Evolutionary conservation across 1,140 invertebrate species (phyloP).

Genomic region (Oryzaephilus surinamensis): DNA sequence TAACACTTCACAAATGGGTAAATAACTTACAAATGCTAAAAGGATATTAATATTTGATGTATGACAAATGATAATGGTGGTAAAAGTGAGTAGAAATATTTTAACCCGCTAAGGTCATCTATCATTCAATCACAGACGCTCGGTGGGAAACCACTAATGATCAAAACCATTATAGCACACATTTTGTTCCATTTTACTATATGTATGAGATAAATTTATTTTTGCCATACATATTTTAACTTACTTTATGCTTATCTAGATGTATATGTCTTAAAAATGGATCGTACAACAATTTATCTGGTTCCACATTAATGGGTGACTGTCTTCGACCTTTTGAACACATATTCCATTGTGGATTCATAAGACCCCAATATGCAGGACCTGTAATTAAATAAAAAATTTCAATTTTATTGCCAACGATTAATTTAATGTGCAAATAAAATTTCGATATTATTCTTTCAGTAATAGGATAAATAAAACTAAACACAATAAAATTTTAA

Average conservation of each 20-base stretch:
- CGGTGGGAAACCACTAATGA: slow-evolving; percentile 24
- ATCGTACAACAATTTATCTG: slow-evolving; percentile 85
- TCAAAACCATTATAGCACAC: slow-evolving; percentile 24
- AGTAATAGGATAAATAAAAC: background rate
- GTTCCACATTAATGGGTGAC: slow-evolving; percentile 92
- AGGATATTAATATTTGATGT: no score
- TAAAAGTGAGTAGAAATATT: no score
- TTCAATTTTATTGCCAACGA: background rate
- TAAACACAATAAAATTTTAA: no score
- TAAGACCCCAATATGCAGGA: slow-evolving; percentile 91
- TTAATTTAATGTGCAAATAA: no score
- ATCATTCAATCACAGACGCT: slow-evolving; percentile 24
- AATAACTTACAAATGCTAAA: no score
- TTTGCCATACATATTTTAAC: slow-evolving; percentile 10
- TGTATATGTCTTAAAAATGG: slow-evolving; percentile 78
- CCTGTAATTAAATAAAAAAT: slow-evolving; percentile 50
- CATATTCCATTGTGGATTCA: slow-evolving; percentile 94
- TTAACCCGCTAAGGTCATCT: slow-evolving; percentile 16
- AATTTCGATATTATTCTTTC: no score
- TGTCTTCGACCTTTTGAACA: slow-evolving; percentile 88
- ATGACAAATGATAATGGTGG: no score
- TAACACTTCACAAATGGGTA: no score
- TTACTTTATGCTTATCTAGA: slow-evolving; percentile 85
- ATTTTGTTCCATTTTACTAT: background rate
- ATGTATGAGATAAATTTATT: slow-evolving; percentile 3